phyloP scores from a whole-genome alignment of 37 sponge, comb jelly and placozoan genomes.

The Chondrosia reniformis region DNA sequence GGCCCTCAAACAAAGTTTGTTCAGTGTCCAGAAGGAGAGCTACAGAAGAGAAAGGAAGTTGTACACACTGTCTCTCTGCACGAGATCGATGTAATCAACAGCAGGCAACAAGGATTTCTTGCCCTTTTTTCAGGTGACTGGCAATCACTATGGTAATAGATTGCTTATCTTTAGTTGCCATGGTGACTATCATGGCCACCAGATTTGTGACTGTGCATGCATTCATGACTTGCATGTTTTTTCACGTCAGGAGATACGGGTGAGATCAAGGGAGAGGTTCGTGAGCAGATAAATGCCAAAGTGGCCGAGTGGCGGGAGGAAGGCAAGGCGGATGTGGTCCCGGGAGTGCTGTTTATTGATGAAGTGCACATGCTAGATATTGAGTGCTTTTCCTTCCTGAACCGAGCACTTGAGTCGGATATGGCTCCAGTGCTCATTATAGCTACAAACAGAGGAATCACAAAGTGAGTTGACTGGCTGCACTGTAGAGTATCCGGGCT shows the following conservation, averaged over 20 bases:
- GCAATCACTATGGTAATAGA: too few species aligned
- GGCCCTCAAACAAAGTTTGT: constrained; percentile 98
- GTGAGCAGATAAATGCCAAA: constrained; percentile 98
- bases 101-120: constrained; percentile 92
- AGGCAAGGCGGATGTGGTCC: constrained; percentile 97
- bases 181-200: too few species aligned
- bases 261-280: constrained; percentile 92
- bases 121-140: constrained; percentile 96
- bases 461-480: constrained; percentile 45
- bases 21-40: constrained; percentile 98
- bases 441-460: constrained; percentile 98
- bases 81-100: constrained; percentile 99
- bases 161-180: too few species aligned
- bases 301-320: constrained; percentile 99
- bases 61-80: constrained; percentile 98
- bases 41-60: constrained; percentile 97
- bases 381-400: constrained; percentile 98
- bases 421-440: constrained; percentile 96
- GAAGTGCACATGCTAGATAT: constrained; percentile 99
- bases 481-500: neutral
- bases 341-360: constrained; percentile 97
- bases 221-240: too few species aligned
- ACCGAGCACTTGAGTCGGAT: constrained; percentile 93
- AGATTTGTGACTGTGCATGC: too few species aligned
- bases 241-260: constrained; percentile 97